Evolutionary conservation across 2,888 invertebrate species (phyloP), one percentile per base, ranked within the genome.

Genomic region (Blera fallax): DNA sequence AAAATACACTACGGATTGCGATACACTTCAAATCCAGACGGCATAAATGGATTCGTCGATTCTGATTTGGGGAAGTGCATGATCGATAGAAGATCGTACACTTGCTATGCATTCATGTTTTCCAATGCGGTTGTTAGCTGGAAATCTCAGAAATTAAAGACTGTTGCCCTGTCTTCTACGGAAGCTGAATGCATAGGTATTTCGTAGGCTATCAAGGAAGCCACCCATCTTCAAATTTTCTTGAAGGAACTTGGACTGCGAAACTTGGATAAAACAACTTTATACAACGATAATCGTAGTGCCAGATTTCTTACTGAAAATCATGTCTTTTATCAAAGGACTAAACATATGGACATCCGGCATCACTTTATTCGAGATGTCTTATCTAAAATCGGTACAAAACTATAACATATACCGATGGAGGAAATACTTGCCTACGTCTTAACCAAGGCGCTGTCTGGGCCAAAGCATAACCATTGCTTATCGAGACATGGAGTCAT

Each of bases 401-500:
- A n/a, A n/a, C n/a, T n/a, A n/a, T n/a, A n/a, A n/a, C n/a, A n/a
- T n/a, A n/a, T n/a, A n/a, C n/a, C n/a, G n/a, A n/a, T n/a, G n/a
- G n/a, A n/a, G n/a, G n/a, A n/a, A n/a, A n/a, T n/a, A n/a, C n/a
- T n/a, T n/a, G n/a, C n/a, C n/a, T n/a, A n/a, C n/a, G 69, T 40
- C 16, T 11, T 45, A 2, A 62, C 43, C 16, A 62, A 62, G 29
- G 62, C 29, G 5, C 18, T 45, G 10, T 5, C 62, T 45, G 45
- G 27, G 3, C 45, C 43, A 5, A 62, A 62, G 29, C 45, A 87
- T 50, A 52, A 73, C 58, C 7, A 87, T 77, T 65, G 74, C 45
- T 87, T 83, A 84, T 62, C 72, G 54, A 34, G 21, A n/a, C 18
- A 69, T 73, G 62, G 67, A 85, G 8, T 62, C 18, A 34, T 77